Percentiles rank a stretch among this genome's conserved stretches.
Evolutionary conservation across 2,797 vertebrate genomes (phyloP).

Genomic region (Scarus forsteni): DNA sequence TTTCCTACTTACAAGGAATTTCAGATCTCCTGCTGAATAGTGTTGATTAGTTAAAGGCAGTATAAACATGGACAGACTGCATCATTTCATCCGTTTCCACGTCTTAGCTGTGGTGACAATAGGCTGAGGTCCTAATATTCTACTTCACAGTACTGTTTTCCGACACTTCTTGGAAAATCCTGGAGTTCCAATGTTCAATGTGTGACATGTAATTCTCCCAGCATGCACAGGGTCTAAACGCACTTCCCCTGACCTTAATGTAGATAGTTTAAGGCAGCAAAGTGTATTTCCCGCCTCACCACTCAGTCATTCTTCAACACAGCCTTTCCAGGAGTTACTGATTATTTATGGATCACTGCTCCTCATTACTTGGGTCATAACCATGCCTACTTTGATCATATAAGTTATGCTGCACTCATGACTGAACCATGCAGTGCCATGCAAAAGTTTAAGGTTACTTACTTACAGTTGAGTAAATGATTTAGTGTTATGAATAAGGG

Average conservation of each 20-base stretch:
- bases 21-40: no score
- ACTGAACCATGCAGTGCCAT: slow-evolving; percentile 1
- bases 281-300: not conserved
- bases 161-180: no score
- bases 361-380: not conserved
- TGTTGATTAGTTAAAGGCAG: no score
- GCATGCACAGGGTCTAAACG: not conserved
- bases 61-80: no score
- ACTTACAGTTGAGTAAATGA: not conserved
- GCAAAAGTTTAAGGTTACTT: not conserved
- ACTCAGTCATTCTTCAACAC: slow-evolving; percentile 11
- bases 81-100: no score
- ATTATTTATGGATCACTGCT: slow-evolving; percentile 7
- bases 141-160: no score
- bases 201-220: no score
- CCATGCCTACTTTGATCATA: slow-evolving; percentile 11
- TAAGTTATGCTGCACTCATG: slow-evolving; percentile 5
- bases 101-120: no score
- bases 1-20: no score
- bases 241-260: not conserved
- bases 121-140: no score
- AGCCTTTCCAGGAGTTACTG: slow-evolving; percentile 32
- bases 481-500: not conserved
- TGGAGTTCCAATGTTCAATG: no score
- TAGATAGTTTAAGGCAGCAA: not conserved